phyloP scores from a whole-genome alignment of 2,797 vertebrate species.

The Sebastes hubbsi region DNA sequence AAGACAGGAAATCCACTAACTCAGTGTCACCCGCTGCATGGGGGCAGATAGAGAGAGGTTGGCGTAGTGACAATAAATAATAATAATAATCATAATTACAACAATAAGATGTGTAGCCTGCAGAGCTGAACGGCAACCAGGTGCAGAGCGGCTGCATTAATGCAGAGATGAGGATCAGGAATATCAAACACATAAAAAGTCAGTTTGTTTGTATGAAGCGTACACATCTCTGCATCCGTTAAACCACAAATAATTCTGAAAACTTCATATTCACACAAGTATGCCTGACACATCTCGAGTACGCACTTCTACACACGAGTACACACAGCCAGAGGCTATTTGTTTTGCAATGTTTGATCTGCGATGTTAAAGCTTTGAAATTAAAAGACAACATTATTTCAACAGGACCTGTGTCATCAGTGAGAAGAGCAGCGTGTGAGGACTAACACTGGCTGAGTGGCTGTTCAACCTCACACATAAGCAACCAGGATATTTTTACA shows the following conservation, averaged over 20 bases:
- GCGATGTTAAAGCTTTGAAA: slow-evolving; percentile 50
- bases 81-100: slow-evolving; percentile 12
- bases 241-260: not conserved
- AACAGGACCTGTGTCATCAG: slow-evolving; percentile 56
- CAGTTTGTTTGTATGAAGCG: not conserved
- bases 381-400: slow-evolving; percentile 58
- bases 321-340: slow-evolving; percentile 39
- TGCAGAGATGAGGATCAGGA: slow-evolving; percentile 47
- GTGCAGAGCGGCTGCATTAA: slow-evolving; percentile 52
- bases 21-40: slow-evolving; percentile 39
- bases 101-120: slow-evolving; percentile 28
- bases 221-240: not conserved
- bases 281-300: not conserved
- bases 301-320: not conserved
- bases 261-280: slow-evolving; percentile 4
- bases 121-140: slow-evolving; percentile 38
- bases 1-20: slow-evolving; percentile 49
- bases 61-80: not conserved
- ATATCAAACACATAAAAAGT: slow-evolving; percentile 11
- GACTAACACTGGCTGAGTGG: slow-evolving; percentile 21
- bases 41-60: slow-evolving; percentile 5
- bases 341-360: slow-evolving; percentile 62
- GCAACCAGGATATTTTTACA: slow-evolving; percentile 43
- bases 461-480: slow-evolving; percentile 27
- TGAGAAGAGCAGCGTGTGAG: slow-evolving; percentile 11